Evolutionary conservation across 1,140 invertebrate genomes (phyloP).

Genomic region (Ceratina japonica): DNA sequence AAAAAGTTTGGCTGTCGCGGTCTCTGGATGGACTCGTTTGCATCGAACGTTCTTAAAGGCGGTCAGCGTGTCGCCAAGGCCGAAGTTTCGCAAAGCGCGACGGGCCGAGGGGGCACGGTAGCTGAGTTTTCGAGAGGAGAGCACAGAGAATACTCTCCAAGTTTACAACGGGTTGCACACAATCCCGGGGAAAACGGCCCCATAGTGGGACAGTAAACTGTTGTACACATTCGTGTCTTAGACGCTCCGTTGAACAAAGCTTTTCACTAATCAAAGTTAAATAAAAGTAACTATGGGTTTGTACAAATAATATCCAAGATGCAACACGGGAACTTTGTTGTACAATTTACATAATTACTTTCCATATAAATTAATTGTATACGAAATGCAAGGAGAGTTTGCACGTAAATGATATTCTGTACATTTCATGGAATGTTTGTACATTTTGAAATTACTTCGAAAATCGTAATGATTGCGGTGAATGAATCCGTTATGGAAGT

Average conservation of each 20-base stretch:
- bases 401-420: not conserved
- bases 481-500: slow-evolving; percentile 1
- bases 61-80: not conserved
- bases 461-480: slow-evolving; percentile 36
- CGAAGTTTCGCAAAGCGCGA: not conserved
- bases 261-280: not conserved
- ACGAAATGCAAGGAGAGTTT: not conserved
- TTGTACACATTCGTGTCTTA: not conserved
- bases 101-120: not conserved
- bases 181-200: not conserved
- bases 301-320: too few species aligned
- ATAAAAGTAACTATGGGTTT: not conserved
- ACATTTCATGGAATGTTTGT: too few species aligned
- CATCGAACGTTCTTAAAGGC: slow-evolving; percentile 1
- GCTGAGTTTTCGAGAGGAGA: not conserved
- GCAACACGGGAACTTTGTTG: too few species aligned
- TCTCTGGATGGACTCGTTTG: not conserved
- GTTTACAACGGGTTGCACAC: not conserved
- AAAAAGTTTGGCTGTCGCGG: not conserved
- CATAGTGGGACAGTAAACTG: not conserved
- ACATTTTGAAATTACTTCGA: too few species aligned
- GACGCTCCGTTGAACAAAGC: not conserved
- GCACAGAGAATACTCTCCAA: not conserved
- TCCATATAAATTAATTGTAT: too few species aligned
- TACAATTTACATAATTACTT: too few species aligned